Percentiles rank a stretch among this genome's conserved stretches.
These are phyloP conservation scores for Botia kubotai DNA, from an alignment of 2,797 vertebrate genomes.

Conservation along the genomic window DNA sequence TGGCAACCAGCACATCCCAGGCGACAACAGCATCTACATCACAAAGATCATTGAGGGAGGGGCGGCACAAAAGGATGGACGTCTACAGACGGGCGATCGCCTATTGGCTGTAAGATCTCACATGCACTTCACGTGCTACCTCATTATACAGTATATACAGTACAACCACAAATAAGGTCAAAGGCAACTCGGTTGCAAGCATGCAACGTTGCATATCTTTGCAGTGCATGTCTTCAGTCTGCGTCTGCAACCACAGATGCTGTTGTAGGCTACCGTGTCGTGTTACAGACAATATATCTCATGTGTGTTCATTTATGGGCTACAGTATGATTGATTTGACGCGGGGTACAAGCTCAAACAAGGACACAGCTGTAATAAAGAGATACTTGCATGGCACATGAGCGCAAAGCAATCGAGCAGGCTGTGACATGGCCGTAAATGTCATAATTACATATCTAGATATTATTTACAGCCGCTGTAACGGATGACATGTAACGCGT, in stretches of 20 bases:
- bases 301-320: conserved; percentile 35
- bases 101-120: conserved; percentile 87
- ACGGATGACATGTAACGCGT: background rate
- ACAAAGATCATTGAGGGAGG: conserved; percentile 99
- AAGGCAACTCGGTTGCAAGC: background rate
- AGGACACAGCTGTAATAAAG: conserved; percentile 42
- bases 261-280: conserved; percentile 3
- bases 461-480: conserved; percentile 11
- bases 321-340: conserved; percentile 46
- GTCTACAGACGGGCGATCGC: conserved; percentile 96
- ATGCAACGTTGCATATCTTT: background rate
- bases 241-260: background rate
- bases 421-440: conserved; percentile 37
- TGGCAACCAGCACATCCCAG: conserved; percentile 98
- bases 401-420: conserved; percentile 29
- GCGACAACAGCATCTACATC: conserved; percentile 99
- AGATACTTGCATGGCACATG: conserved; percentile 35
- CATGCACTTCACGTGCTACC: background rate
- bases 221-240: conserved; percentile 1
- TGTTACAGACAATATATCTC: conserved; percentile 10
- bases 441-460: conserved; percentile 44
- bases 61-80: conserved; percentile 95
- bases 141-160: background rate
- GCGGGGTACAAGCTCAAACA: conserved; percentile 28
- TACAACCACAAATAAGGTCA: background rate